Conservation (phyloP, 2,888 invertebrate species). For the Coenonympha glycerion region DNA sequence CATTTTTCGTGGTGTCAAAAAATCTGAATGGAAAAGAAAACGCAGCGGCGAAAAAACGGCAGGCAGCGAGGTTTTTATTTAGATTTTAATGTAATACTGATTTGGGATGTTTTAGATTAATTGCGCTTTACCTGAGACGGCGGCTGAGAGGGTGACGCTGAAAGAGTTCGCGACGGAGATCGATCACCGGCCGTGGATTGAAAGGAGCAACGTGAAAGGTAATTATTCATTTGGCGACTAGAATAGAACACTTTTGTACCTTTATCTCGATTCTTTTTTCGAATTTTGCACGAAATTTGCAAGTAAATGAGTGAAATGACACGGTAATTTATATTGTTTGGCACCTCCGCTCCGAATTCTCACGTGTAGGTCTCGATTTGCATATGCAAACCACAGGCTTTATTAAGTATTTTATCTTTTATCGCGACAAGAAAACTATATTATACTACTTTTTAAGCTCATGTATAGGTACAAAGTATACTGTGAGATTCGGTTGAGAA, state of each 20-base stretch:
- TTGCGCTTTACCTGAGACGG: conserved; percentile 70
- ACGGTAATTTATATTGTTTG: conserved; percentile 67
- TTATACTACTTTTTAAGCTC: too few species aligned
- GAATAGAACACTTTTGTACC: conserved; percentile 76
- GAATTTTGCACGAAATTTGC: conserved; percentile 74
- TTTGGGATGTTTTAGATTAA: conserved; percentile 76
- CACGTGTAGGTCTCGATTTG: conserved; percentile 40
- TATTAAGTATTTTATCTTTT: too few species aligned
- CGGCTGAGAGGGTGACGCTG: conserved; percentile 71
- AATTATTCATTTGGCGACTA: conserved; percentile 76
- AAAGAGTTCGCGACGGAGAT: conserved; percentile 75
- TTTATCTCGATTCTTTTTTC: conserved; percentile 69
- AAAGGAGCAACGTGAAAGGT: conserved; percentile 74
- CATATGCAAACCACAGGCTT: background rate
- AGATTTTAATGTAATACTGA: conserved; percentile 75
- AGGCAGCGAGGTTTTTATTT: conserved; percentile 67
- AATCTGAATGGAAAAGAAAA: conserved; percentile 76
- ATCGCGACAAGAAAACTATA: too few species aligned
- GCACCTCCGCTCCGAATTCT: conserved; percentile 56
- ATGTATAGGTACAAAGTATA: too few species aligned
- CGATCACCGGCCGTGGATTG: conserved; percentile 71
- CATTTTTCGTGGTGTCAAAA: conserved; percentile 77
- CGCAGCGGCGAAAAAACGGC: conserved; percentile 69
- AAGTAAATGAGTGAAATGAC: conserved; percentile 72
- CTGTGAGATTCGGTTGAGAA: too few species aligned